phyloP scores from a whole-genome alignment of 2,888 invertebrate species.

The Nezara viridula region DNA sequence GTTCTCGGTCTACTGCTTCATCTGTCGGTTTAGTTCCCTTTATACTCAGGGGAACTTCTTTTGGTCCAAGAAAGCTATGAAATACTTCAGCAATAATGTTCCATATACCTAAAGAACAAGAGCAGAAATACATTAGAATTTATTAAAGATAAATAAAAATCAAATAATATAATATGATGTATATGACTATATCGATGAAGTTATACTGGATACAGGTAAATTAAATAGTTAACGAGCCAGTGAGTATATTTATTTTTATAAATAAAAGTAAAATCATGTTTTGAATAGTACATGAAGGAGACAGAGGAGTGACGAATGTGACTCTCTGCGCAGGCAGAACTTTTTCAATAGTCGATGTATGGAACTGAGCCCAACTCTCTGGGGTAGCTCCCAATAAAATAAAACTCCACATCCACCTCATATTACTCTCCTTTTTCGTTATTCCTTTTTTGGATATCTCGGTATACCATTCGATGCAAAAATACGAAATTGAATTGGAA shows the following conservation, averaged over 20 bases:
- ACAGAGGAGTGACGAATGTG: not conserved
- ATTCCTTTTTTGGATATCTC: not conserved
- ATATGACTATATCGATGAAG: too few species aligned
- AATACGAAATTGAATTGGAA: not conserved
- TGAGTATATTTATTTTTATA: not conserved
- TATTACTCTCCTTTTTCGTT: not conserved
- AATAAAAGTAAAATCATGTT: not conserved
- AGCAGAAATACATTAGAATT: too few species aligned
- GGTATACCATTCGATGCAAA: not conserved
- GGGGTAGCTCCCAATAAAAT: not conserved
- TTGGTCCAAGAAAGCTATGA: too few species aligned
- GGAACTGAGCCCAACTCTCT: not conserved
- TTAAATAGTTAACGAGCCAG: too few species aligned
- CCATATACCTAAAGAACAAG: too few species aligned
- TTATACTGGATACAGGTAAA: too few species aligned
- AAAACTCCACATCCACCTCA: not conserved
- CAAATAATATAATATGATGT: too few species aligned
- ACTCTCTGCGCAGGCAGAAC: not conserved
- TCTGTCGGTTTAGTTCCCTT: too few species aligned
- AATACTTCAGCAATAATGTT: too few species aligned
- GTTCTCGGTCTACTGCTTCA: too few species aligned
- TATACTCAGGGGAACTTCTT: too few species aligned
- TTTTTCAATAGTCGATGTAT: constrained; percentile 19
- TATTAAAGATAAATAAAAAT: too few species aligned
- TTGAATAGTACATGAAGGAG: not conserved